These are phyloP conservation scores for Mycetomoellerius zeteki DNA, from an alignment of 1,140 invertebrate species.

Conservation along the genomic window DNA sequence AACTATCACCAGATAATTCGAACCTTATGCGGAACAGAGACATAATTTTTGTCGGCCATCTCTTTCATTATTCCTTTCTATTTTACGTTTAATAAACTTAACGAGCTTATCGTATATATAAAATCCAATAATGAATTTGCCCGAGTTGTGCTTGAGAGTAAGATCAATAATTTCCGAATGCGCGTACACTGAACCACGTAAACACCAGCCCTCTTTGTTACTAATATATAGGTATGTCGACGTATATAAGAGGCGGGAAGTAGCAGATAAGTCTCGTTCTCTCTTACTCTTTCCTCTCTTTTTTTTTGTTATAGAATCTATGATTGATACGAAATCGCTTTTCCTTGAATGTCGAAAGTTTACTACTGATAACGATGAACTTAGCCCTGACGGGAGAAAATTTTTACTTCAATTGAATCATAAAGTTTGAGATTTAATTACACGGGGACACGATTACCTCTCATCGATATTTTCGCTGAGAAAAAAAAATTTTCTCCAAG, in stretches of 20 bases:
- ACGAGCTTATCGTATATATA: slow-evolving; percentile 19
- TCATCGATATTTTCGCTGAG: neutral
- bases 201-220: neutral
- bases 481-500: slow-evolving; percentile 12
- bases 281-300: neutral
- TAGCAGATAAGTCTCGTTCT: neutral
- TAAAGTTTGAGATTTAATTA: slow-evolving; percentile 26
- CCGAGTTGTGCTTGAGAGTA: neutral
- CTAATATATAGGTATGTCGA: neutral
- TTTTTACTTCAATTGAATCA: slow-evolving; percentile 15
- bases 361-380: neutral
- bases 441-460: neutral
- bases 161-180: slow-evolving; percentile 46
- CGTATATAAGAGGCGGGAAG: neutral
- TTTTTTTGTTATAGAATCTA: neutral
- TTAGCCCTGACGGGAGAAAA: neutral
- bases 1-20: slow-evolving; percentile 25
- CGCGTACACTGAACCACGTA: slow-evolving; percentile 14
- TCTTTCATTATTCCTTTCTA: neutral
- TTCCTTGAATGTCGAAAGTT: neutral
- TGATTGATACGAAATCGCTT: neutral
- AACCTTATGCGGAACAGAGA: neutral
- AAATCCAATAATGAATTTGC: slow-evolving; percentile 17
- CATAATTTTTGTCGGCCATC: slow-evolving; percentile 23
- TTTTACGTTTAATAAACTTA: slow-evolving; percentile 42